Evolutionary conservation across 2,113 vertebrate species (phyloP).

Genomic region (Muscicapa adusta): DNA sequence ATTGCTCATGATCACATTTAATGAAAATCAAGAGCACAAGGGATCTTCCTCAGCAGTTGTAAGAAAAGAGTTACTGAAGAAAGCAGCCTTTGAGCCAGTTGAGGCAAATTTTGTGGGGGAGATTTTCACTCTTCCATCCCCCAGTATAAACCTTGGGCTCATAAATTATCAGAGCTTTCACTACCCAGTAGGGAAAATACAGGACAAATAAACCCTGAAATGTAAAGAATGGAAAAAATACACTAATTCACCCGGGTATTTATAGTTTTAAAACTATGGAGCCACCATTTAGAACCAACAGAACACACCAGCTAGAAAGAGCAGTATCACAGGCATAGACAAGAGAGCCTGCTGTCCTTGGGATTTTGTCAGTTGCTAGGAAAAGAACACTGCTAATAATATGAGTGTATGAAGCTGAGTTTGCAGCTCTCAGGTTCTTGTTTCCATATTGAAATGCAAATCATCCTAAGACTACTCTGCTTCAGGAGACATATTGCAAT

Average conservation of each 20-base stretch:
- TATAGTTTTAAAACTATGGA: not conserved
- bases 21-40: not conserved
- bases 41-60: not conserved
- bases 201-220: not conserved
- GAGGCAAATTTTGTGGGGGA: not conserved
- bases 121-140: not conserved
- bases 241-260: not conserved
- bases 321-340: not conserved
- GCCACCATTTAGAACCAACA: not conserved
- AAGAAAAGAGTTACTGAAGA: not conserved
- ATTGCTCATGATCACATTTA: not conserved
- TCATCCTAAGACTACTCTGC: not conserved
- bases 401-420: not conserved
- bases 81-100: not conserved
- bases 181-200: not conserved
- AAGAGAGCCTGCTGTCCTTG: not conserved
- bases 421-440: not conserved
- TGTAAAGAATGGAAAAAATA: not conserved
- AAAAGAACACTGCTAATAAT: not conserved
- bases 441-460: constrained; percentile 2
- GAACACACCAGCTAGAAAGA: not conserved
- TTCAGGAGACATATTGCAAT: not conserved
- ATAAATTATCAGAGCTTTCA: not conserved
- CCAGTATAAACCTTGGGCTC: not conserved
- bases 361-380: constrained; percentile 9